phyloP scores from a whole-genome alignment of 2,113 vertebrate genomes.

The Eupsittula cactorum region DNA sequence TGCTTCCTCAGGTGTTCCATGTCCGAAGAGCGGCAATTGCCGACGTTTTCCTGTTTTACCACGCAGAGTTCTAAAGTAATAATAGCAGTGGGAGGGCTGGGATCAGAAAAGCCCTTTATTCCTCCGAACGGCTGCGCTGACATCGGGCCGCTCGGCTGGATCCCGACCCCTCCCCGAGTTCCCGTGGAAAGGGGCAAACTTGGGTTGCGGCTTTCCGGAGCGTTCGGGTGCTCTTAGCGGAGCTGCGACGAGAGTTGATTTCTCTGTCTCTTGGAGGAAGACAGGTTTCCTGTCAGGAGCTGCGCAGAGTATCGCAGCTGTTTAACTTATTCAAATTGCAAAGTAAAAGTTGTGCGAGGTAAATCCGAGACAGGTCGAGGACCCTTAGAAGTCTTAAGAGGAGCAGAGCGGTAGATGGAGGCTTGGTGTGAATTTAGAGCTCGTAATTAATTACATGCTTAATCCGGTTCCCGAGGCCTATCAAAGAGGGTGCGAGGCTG shows the following conservation, averaged over 20 bases:
- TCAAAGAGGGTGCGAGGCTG: slow-evolving; percentile 2
- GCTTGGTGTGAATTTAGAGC: neutral
- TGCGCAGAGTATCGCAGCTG: no score
- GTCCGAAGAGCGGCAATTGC: neutral
- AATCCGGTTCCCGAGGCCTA: slow-evolving; percentile 34
- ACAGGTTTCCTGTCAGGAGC: neutral
- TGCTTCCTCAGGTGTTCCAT: neutral
- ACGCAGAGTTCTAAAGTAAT: neutral
- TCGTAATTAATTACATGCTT: slow-evolving; percentile 39
- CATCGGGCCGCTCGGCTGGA: neutral
- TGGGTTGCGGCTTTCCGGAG: neutral
- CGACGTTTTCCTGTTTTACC: neutral
- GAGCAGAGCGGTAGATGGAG: neutral
- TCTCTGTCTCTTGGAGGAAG: neutral
- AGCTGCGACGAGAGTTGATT: neutral
- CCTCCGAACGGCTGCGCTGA: neutral
- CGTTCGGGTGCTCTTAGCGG: neutral
- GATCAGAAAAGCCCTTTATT: neutral
- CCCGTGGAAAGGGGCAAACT: neutral
- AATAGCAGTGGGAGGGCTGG: neutral
- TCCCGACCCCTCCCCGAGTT: neutral
- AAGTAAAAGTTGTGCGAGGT: neutral
- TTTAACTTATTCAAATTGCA: neutral
- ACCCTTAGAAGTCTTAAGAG: neutral
- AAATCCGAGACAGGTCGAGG: neutral